Evolutionary conservation across 2,113 vertebrate species (phyloP), one percentile per base, ranked within the genome.

Genomic region (Galeopterus variegatus): DNA sequence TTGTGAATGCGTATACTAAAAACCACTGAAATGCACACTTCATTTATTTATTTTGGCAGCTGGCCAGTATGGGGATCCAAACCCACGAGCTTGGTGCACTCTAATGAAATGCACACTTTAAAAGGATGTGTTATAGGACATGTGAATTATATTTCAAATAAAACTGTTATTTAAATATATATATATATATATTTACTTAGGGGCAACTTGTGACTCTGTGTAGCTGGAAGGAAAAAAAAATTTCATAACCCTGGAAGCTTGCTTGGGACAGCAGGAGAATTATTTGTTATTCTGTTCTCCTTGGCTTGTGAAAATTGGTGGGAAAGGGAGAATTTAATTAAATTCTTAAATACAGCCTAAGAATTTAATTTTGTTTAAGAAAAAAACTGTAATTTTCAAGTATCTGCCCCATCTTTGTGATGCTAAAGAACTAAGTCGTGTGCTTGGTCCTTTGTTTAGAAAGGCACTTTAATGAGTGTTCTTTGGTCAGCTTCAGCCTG

Each of bases 321-420:
- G 17, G 45, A 41, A 83, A 84, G 26, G 60, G 58, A 88, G 31
- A 36, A 48, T n/a, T n/a, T n/a, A n/a, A n/a, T n/a, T n/a, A n/a
- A n/a, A n/a, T n/a, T n/a, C n/a, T n/a, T n/a, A n/a, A n/a, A n/a
- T n/a, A n/a, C 54, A 89, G 50, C 5, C n/a, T 54, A 80, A 90
- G 33, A 69, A 86, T 75, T 69, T 69, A 33, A 50, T 87, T 87
- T 95, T 70, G 75, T 67, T 90, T 67, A 90, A n/a, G 69, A 56
- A 41, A 52, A 81, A 21, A 72, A 54, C 52, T n/a, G 4, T 89
- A 45, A 31, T 93, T 93, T 72, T 89, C 84, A 45, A 50, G 31
- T 73, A 58, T 45, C 67, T 87, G 52, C 33, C 33, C n/a, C n/a
- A 58, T 56, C 33, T 58, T 72, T 87, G n/a, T 58, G 85, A 26